These are phyloP conservation scores for Peromyscus eremicus DNA, from an alignment of 2,797 vertebrate genomes.

Conservation along the genomic window DNA sequence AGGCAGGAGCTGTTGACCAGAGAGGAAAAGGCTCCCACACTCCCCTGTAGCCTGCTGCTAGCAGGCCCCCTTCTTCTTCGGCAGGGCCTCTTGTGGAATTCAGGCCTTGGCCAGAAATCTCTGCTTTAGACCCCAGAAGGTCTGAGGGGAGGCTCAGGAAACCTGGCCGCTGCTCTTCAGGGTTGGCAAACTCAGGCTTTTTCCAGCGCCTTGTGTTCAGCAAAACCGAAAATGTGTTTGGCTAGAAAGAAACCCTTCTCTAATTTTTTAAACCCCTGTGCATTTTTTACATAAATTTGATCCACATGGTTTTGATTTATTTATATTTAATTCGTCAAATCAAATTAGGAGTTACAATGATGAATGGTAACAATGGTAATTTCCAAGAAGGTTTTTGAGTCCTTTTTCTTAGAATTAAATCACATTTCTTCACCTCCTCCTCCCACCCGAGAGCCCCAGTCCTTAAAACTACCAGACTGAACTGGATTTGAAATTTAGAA, in stretches of 20 bases:
- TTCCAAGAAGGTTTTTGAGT: conserved; percentile 82
- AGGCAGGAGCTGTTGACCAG: not conserved
- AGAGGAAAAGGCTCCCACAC: not conserved
- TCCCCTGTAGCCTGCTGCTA: not conserved
- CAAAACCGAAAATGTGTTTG: conserved; percentile 80
- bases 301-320: conserved; percentile 83
- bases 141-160: conserved; percentile 60
- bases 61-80: not conserved
- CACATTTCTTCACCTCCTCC: conserved; percentile 27
- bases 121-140: conserved; percentile 64
- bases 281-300: conserved; percentile 77
- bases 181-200: conserved; percentile 79
- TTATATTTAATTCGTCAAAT: conserved; percentile 82
- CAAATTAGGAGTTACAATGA: conserved; percentile 77
- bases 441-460: not conserved
- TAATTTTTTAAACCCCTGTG: conserved; percentile 80
- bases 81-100: conserved; percentile 70
- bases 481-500: conserved; percentile 73
- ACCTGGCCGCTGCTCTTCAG: conserved; percentile 73
- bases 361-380: conserved; percentile 80
- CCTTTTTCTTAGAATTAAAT: conserved; percentile 78
- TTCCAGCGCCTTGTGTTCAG: conserved; percentile 81
- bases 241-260: conserved; percentile 77
- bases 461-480: conserved; percentile 70
- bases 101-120: conserved; percentile 62